These are phyloP conservation scores for Apotomis capreana DNA, from an alignment of 2,888 invertebrate species.

Conservation along the genomic window DNA sequence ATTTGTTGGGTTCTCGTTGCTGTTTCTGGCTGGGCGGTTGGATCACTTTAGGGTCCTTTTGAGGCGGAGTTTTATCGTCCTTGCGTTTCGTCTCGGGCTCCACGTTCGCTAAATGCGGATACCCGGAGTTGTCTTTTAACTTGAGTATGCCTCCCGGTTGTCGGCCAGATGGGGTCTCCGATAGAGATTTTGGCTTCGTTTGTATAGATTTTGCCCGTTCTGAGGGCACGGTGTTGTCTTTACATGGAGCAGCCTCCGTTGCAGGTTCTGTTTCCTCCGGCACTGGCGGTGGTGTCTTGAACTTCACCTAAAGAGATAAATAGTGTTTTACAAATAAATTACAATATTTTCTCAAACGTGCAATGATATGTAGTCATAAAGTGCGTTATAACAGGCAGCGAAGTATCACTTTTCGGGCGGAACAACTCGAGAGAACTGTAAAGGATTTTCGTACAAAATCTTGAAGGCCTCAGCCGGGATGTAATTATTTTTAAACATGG, in stretches of 20 bases:
- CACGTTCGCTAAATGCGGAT: slow-evolving; percentile 77
- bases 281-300: slow-evolving; percentile 24
- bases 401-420: too few relatives aligned
- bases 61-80: slow-evolving; percentile 60
- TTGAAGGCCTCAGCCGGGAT: too few relatives aligned
- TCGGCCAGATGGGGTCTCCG: slow-evolving; percentile 71
- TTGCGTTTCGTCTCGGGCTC: slow-evolving; percentile 64
- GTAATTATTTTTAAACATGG: too few relatives aligned
- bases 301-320: slow-evolving; percentile 8
- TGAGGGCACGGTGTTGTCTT: not conserved
- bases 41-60: slow-evolving; percentile 58
- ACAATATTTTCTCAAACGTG: too few relatives aligned
- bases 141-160: slow-evolving; percentile 81
- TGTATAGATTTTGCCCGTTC: slow-evolving; percentile 39
- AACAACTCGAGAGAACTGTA: too few relatives aligned
- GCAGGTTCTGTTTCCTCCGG: slow-evolving; percentile 59
- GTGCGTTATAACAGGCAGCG: too few relatives aligned
- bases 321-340: too few relatives aligned
- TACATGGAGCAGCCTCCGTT: slow-evolving; percentile 51
- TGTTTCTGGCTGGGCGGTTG: slow-evolving; percentile 60
- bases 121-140: slow-evolving; percentile 80
- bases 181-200: slow-evolving; percentile 63
- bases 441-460: too few relatives aligned
- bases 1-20: slow-evolving; percentile 49
- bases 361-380: too few relatives aligned